Evolutionary conservation across 1,140 invertebrate species (phyloP).

Genomic region (Psilanteris sp.): DNA sequence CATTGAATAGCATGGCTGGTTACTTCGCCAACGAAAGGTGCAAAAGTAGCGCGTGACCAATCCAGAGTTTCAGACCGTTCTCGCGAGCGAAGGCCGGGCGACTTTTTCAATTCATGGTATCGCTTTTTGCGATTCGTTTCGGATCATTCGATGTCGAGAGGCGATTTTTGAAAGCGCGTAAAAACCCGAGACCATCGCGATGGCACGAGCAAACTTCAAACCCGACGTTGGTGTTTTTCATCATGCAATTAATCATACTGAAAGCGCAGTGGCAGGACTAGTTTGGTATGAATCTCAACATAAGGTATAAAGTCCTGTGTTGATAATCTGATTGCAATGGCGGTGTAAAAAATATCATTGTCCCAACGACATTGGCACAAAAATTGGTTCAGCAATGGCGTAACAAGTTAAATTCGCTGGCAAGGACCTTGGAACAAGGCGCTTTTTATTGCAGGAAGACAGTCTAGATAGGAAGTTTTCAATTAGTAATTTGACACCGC

Average conservation of each 20-base stretch:
- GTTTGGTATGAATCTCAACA: no score
- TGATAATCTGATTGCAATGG: no score
- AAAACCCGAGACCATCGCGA: slow-evolving; percentile 10
- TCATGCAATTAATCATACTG: slow-evolving; percentile 15
- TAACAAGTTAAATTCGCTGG: slow-evolving; percentile 6
- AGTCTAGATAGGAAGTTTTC: slow-evolving; percentile 16
- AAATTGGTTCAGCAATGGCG: no score
- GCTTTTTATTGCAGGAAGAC: slow-evolving; percentile 11
- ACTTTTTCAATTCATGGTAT: slow-evolving; percentile 38
- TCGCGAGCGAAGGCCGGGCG: slow-evolving; percentile 13
- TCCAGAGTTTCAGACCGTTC: slow-evolving; percentile 16
- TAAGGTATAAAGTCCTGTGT: no score
- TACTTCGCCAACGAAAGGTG: slow-evolving; percentile 20
- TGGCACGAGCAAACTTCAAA: slow-evolving; percentile 46
- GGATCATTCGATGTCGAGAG: slow-evolving; percentile 27
- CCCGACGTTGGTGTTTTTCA: slow-evolving; percentile 8
- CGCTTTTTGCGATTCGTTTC: slow-evolving; percentile 35
- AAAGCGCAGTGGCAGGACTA: no score
- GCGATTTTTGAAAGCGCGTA: slow-evolving; percentile 19
- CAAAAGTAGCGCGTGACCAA: slow-evolving; percentile 46
- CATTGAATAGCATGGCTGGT: slow-evolving; percentile 39
- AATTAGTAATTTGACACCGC: slow-evolving; percentile 21
- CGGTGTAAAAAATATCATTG: no score
- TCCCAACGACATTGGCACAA: no score
- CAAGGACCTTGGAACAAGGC: slow-evolving; percentile 1